Evolutionary conservation across 2,888 invertebrate genomes (phyloP).

Genomic region (Therioaphis trifolii): DNA sequence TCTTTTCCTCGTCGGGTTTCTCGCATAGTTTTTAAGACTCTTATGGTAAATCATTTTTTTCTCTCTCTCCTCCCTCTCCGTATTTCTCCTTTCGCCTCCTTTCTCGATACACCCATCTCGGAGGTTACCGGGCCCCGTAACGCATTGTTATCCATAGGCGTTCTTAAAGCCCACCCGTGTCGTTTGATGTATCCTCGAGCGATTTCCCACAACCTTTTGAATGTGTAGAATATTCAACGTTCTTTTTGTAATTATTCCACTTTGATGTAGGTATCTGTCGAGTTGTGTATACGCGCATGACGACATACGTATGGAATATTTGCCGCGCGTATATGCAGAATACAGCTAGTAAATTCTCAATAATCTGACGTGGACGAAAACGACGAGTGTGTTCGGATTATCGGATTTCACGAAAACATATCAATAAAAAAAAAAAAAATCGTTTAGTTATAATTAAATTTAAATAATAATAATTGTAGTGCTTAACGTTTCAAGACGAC

Average conservation of each 20-base stretch:
- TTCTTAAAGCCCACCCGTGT: background rate
- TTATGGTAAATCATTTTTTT: background rate
- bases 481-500: no score
- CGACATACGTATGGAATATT: no score
- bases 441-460: no score
- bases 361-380: no score
- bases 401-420: no score
- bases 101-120: background rate
- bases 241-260: background rate
- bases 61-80: background rate
- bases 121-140: background rate
- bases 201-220: background rate
- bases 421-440: no score
- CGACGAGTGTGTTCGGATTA: no score
- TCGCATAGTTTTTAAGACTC: background rate
- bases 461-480: no score
- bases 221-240: background rate
- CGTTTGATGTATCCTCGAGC: background rate
- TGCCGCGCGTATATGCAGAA: no score
- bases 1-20: background rate
- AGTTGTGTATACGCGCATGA: background rate
- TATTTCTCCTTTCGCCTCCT: background rate
- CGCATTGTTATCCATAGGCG: constrained; percentile 25
- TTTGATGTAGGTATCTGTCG: background rate
- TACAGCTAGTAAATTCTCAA: no score